Evolutionary conservation across 2,113 vertebrate species (phyloP).

Genomic region (Sorex fumeus): DNA sequence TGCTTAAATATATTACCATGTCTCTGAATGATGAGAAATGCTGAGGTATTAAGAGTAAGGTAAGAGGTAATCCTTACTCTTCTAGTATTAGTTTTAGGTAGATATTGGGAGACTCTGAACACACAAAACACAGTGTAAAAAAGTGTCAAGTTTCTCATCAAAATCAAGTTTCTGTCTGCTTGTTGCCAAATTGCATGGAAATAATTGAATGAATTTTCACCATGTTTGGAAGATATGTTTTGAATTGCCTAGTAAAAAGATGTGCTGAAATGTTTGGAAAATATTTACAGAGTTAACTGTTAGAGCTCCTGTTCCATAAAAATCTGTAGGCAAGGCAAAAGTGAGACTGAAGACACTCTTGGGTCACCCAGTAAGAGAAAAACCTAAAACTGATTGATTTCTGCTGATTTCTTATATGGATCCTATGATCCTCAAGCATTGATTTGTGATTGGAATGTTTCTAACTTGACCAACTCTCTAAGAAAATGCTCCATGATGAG

Average conservation of each 20-base stretch:
- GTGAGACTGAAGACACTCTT: constrained; percentile 4
- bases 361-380: constrained; percentile 13
- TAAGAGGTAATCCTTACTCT: neutral
- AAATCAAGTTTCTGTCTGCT: constrained; percentile 22
- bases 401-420: constrained; percentile 16
- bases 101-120: constrained; percentile 34
- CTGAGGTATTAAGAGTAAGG: neutral
- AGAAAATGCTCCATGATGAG: constrained; percentile 2
- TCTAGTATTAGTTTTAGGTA: neutral
- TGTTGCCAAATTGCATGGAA: constrained; percentile 7
- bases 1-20: constrained; percentile 18
- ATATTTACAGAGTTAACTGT: neutral
- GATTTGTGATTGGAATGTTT: constrained; percentile 45
- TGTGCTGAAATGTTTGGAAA: constrained; percentile 18
- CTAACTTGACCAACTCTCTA: constrained; percentile 31
- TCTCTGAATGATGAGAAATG: constrained; percentile 41
- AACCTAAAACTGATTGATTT: constrained; percentile 38
- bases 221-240: constrained; percentile 35
- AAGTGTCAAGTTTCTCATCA: constrained; percentile 18
- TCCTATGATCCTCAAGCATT: constrained; percentile 30
- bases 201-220: constrained; percentile 42
- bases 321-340: constrained; percentile 40
- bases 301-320: neutral
- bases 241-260: constrained; percentile 55
- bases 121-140: constrained; percentile 34